Evolutionary conservation across 2,888 invertebrate genomes (phyloP).

Genomic region (Phalera bucephala): DNA sequence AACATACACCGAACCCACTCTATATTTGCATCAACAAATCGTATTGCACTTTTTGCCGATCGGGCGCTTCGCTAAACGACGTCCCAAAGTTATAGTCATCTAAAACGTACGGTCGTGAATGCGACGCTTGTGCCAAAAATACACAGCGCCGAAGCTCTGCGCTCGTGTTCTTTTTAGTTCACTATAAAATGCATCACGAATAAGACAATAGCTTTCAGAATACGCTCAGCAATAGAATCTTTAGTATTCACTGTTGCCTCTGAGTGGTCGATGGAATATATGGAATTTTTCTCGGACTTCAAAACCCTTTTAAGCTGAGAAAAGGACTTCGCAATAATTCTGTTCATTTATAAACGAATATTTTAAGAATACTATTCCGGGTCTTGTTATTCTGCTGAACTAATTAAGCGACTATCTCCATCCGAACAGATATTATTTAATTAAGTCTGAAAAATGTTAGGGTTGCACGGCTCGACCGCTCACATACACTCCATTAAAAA

Average conservation of each 20-base stretch:
- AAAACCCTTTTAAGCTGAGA: conserved; percentile 17
- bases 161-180: conserved; percentile 21
- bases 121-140: conserved; percentile 34
- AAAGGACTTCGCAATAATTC: conserved; percentile 15
- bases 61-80: conserved; percentile 29
- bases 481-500: conserved; percentile 39
- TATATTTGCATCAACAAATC: background rate
- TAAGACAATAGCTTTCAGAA: conserved; percentile 24
- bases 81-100: conserved; percentile 21
- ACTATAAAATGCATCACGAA: conserved; percentile 29
- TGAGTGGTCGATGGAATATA: conserved; percentile 13
- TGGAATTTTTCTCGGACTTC: conserved; percentile 16
- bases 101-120: conserved; percentile 23
- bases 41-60: conserved; percentile 14
- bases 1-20: no score
- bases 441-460: conserved; percentile 46
- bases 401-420: conserved; percentile 33
- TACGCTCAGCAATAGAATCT: conserved; percentile 13
- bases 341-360: conserved; percentile 18
- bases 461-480: conserved; percentile 18
- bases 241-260: conserved; percentile 8
- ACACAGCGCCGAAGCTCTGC: conserved; percentile 18
- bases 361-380: conserved; percentile 28
- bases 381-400: conserved; percentile 24
- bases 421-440: conserved; percentile 39